Base-by-base conservation (phyloP, 1,140 invertebrate genomes). In the Eumaeus atala region DNA sequence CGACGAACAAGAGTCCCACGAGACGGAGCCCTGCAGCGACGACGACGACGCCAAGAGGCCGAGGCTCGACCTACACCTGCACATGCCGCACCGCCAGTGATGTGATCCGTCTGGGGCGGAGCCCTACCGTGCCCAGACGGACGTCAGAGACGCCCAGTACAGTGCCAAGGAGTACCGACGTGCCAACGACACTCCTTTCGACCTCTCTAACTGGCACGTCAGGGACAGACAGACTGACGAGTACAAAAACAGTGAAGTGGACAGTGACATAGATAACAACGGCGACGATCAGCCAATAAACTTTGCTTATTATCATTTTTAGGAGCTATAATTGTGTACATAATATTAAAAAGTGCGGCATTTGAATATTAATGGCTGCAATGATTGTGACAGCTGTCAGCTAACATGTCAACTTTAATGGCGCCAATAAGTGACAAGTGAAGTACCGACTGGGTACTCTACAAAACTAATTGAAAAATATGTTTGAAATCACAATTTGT, bases 11-110 rank as follows among this genome's bases (percentile, higher is more conserved):
- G 77, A 84, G 54, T 66, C 70, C 14, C 74, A 85, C 54, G 84
- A 87, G 48, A 70, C 75, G 44, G 85, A 88, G 52, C 57, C 59
- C n/a, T 86, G 83, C 64, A 87, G 84, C 58, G 87, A 88, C 57
- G 84, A 86, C 21, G 87, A 88, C 28, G 87, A 88, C 17, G 83
- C 87, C 48, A 88, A 88, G 64, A 64, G 87, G 48, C 81, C 86
- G 42, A 62, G 87, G 0, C 77, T 87, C 37, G 84, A 87, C 55
- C 67, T 86, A 0, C 80, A 81, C 42, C 67, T 77, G 48, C 82
- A 81, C 60, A 70, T 76, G 53, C n/a, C n/a, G n/a, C 75, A 85
- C 58, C 72, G 82, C 10, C 83, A 84, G 83, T 86, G 83, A 86
- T 54, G 49, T 51, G 36, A 47, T 56, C 52, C 60, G 42, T 33